These are phyloP conservation scores for Drosophila murphyi DNA, from an alignment of 1,140 invertebrate genomes.

Conservation along the genomic window DNA sequence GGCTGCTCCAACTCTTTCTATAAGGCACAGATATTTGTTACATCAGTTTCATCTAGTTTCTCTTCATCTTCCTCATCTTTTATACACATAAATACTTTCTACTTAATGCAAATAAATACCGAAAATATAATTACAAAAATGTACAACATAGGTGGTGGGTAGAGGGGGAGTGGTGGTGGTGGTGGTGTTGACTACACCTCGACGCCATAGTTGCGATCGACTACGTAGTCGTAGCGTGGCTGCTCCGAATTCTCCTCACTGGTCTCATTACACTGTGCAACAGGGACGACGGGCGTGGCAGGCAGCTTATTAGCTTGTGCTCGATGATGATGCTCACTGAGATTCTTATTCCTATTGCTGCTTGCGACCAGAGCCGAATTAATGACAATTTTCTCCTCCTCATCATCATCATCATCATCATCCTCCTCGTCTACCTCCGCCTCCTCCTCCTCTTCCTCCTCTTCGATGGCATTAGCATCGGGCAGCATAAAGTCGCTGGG, in stretches of 20 bases:
- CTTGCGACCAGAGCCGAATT: constrained; percentile 81
- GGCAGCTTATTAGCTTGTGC: constrained; percentile 50
- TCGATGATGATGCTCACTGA: constrained; percentile 78
- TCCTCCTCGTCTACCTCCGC: constrained; percentile 55
- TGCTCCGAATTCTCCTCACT: constrained; percentile 84
- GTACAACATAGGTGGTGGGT: constrained; percentile 63
- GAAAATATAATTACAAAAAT: constrained; percentile 78
- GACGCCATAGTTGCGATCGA: constrained; percentile 88
- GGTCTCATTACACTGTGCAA: background rate
- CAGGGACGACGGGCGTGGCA: constrained; percentile 9
- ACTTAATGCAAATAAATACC: constrained; percentile 79
- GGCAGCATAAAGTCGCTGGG: constrained; percentile 86
- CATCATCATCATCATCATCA: constrained; percentile 70
- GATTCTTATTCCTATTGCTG: constrained; percentile 83
- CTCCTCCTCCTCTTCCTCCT: constrained; percentile 72
- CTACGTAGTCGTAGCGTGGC: constrained; percentile 88
- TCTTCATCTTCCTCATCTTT: constrained; percentile 15
- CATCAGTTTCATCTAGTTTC: constrained; percentile 69
- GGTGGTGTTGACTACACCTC: constrained; percentile 85
- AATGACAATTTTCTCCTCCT: constrained; percentile 79
- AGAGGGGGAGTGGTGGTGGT: constrained; percentile 23
- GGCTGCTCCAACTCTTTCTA: constrained; percentile 54
- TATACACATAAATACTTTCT: constrained; percentile 81
- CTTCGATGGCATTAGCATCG: constrained; percentile 76
- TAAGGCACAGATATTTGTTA: constrained; percentile 83